phyloP scores from a whole-genome alignment of 30 jellyfish, hydroid and myxozoan species.

The Euphysa ruthae region DNA sequence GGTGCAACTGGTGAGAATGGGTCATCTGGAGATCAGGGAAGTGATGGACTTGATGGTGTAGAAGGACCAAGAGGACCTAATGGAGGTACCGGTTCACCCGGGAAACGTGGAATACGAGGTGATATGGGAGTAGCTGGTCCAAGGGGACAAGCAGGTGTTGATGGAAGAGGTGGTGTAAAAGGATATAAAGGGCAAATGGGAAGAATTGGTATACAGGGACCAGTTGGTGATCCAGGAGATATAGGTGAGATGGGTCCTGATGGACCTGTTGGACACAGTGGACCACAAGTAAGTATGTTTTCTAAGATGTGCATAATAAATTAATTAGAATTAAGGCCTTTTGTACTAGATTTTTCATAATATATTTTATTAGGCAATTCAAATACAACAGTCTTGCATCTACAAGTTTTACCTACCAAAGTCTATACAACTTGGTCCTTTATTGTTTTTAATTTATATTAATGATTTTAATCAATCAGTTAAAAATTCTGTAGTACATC shows the following conservation, averaged over 20 bases:
- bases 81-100: slow-evolving; percentile 18
- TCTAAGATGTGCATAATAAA: no score
- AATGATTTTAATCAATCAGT: no score
- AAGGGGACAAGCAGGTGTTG: slow-evolving; percentile 65
- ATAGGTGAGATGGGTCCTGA: slow-evolving; percentile 79
- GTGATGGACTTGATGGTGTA: slow-evolving; percentile 7
- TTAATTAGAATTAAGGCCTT: not conserved
- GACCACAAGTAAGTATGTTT: slow-evolving; percentile 32
- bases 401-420: no score
- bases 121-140: slow-evolving; percentile 73
- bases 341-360: not conserved
- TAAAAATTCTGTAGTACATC: no score
- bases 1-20: slow-evolving; percentile 38
- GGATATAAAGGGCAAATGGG: slow-evolving; percentile 93
- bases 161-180: slow-evolving; percentile 31
- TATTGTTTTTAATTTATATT: no score
- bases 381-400: no score
- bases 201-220: slow-evolving; percentile 81
- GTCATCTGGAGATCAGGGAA: slow-evolving; percentile 22
- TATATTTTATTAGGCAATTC: no score
- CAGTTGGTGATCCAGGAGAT: slow-evolving; percentile 87
- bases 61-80: slow-evolving; percentile 16
- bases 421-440: no score
- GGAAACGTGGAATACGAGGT: slow-evolving; percentile 40
- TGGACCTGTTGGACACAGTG: slow-evolving; percentile 62